phyloP scores from a whole-genome alignment of 2,888 invertebrate species.

The Ophion costatus region DNA sequence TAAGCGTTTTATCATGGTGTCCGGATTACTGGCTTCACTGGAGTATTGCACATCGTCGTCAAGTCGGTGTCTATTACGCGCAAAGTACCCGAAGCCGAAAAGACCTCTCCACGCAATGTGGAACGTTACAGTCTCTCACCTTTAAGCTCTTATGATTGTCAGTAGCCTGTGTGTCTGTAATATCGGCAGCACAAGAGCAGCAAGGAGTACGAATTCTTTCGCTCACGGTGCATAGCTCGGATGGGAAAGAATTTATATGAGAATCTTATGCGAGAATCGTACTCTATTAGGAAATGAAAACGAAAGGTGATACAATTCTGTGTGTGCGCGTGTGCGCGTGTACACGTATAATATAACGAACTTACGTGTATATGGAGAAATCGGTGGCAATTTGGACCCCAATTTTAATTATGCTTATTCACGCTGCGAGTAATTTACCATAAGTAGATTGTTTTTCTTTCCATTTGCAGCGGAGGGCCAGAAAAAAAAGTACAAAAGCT shows the following conservation, averaged over 20 bases:
- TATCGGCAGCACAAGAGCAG: slow-evolving; percentile 31
- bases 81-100: not conserved
- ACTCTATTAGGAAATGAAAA: slow-evolving; percentile 60
- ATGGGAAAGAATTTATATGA: slow-evolving; percentile 69
- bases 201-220: slow-evolving; percentile 41
- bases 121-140: not conserved
- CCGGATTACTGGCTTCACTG: not conserved
- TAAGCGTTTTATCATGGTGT: slow-evolving; percentile 24
- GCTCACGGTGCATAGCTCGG: slow-evolving; percentile 32
- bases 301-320: slow-evolving; percentile 57
- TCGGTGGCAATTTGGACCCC: not conserved
- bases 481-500: not conserved
- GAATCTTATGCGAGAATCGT: slow-evolving; percentile 47
- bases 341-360: not conserved
- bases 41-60: too few species aligned
- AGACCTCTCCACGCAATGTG: not conserved
- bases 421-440: not conserved
- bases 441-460: not conserved
- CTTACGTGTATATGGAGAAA: not conserved
- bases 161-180: not conserved
- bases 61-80: too few species aligned
- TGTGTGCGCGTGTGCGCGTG: not conserved
- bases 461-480: not conserved
- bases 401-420: not conserved
- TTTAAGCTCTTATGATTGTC: slow-evolving; percentile 21